Evolutionary conservation across 2,113 vertebrate species (phyloP), one percentile per base, ranked within the genome.

Genomic region (Neotragus pygmaeus): DNA sequence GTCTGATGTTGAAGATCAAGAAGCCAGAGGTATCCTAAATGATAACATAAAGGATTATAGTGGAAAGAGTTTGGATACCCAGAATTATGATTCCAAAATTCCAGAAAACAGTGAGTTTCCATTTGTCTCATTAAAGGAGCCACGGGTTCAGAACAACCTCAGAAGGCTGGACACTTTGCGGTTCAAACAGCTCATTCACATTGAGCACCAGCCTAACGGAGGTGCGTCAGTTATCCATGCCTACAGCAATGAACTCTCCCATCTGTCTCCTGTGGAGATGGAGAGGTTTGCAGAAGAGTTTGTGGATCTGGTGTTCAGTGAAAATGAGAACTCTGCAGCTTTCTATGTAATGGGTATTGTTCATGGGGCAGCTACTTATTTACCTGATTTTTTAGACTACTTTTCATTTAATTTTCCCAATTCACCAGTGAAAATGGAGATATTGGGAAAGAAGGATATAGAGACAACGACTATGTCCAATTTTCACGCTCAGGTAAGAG

Each of bases 371-470:
- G 99, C 99, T 97, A 98, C 99, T 94, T 99, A 99, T 97, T 99
- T 99, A 98, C 99, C 99, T 28, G 99, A 99, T 98, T 99, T 99
- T 99, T 98, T 99, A 99, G 99, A 99, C 96, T 99, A 99, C 98
- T 99, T 99, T 99, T 99, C 99, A 1, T 98, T 98, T 98, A 99
- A 99, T 98, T 99, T 99, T 98, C 99, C 99, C 90, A 99, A 99
- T 93, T 99, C 99, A 30, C 99, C 99, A n/a, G 99, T 99, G 98
- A 99, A 99, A 99, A 99, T 99, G 99, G 99, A 99, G 99, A 99
- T 99, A 98, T 99, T 99, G 90, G 99, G 99, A 98, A 99, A 99
- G 99, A 99, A 99, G 98, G 99, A 99, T 98, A 99, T 99, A 98
- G 99, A 99, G 99, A 99, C 99, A 90, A 99, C 99, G 39, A 99